Evolutionary conservation across 2,888 invertebrate genomes (phyloP).

Genomic region (Tricholauxania praeusta): DNA sequence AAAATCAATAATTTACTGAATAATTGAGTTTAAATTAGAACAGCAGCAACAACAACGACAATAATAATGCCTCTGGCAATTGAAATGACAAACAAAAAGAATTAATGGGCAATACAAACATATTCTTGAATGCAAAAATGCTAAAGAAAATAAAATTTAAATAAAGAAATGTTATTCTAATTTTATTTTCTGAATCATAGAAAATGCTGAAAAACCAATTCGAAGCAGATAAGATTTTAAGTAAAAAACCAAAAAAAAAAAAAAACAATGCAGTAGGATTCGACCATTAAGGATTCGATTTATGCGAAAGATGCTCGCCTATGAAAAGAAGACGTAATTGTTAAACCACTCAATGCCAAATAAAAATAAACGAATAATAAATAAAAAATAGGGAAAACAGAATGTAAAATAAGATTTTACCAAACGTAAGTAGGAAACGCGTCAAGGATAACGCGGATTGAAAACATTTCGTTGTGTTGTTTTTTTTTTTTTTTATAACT

Average conservation of each 20-base stretch:
- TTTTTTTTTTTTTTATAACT: neutral
- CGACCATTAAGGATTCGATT: slow-evolving; percentile 41
- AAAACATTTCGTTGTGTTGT: neutral
- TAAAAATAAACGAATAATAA: slow-evolving; percentile 19
- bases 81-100: slow-evolving; percentile 7
- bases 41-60: neutral
- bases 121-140: slow-evolving; percentile 3
- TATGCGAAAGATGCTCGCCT: slow-evolving; percentile 34
- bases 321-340: slow-evolving; percentile 24
- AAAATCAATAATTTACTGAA: too few species aligned
- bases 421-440: neutral
- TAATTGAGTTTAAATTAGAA: too few species aligned
- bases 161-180: too few species aligned
- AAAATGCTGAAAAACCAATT: slow-evolving; percentile 36
- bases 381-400: slow-evolving; percentile 1
- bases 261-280: neutral
- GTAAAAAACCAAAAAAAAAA: slow-evolving; percentile 1
- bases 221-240: slow-evolving; percentile 8
- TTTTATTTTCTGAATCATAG: neutral
- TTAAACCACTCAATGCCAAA: slow-evolving; percentile 18
- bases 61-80: neutral
- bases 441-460: slow-evolving; percentile 10
- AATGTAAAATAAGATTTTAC: too few species aligned
- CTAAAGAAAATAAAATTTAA: neutral
- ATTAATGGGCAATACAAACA: neutral